Percentiles rank a stretch among this genome's conserved stretches.
Evolutionary conservation across 2,797 vertebrate genomes (phyloP).

Genomic region (Fringilla coelebs): DNA sequence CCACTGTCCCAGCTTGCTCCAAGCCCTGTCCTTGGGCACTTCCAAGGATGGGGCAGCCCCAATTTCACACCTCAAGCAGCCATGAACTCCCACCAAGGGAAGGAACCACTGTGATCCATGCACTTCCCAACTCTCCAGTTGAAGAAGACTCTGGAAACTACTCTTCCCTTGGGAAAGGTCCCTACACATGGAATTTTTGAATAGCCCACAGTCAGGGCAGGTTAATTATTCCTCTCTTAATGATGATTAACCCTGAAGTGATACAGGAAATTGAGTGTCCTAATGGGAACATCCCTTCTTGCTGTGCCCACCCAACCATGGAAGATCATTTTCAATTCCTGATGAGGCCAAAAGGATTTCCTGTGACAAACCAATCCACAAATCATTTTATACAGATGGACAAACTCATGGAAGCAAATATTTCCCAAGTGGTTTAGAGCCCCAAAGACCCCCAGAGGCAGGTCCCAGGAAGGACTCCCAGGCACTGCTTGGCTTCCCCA

Average conservation of each 20-base stretch:
- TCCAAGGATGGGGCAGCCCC: background rate
- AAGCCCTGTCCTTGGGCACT: accelerated
- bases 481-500: background rate
- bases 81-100: background rate
- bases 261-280: background rate
- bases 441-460: background rate
- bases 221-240: background rate
- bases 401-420: accelerated
- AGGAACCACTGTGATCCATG: background rate
- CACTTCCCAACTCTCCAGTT: background rate
- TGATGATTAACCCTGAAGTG: background rate
- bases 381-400: background rate
- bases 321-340: background rate
- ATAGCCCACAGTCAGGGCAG: background rate
- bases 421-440: background rate
- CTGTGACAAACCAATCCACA: background rate
- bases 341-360: background rate
- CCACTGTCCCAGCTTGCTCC: background rate
- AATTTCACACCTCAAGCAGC: background rate
- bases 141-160: background rate
- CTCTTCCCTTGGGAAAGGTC: background rate
- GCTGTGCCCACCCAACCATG: background rate
- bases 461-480: background rate
- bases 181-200: background rate
- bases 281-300: background rate